These are phyloP conservation scores for Hylomyscus alleni DNA, from an alignment of 2,797 vertebrate genomes.

Conservation along the genomic window DNA sequence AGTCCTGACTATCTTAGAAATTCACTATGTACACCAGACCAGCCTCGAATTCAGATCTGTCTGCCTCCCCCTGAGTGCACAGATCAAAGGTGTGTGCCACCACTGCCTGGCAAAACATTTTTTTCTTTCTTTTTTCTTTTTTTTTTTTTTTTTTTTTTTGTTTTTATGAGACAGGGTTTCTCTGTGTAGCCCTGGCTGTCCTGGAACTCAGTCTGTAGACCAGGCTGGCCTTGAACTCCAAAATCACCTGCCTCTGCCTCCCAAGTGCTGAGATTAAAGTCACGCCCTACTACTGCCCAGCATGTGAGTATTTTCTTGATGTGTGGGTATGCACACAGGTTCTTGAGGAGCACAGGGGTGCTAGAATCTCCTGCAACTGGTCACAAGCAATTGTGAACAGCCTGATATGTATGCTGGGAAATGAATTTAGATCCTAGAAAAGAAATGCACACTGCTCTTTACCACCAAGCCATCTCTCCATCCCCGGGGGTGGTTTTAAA, in stretches of 20 bases:
- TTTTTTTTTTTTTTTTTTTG: too few relatives aligned
- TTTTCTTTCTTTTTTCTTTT: too few relatives aligned
- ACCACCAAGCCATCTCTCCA: not conserved
- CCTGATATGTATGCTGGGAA: not conserved
- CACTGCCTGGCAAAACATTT: too few relatives aligned
- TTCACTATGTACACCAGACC: not conserved
- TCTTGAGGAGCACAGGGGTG: not conserved
- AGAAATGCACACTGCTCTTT: not conserved
- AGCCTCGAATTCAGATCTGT: not conserved
- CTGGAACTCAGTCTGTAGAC: not conserved
- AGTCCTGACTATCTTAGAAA: not conserved
- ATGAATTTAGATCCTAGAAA: not conserved
- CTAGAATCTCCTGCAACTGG: not conserved
- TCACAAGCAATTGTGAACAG: not conserved
- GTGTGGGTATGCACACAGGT: not conserved
- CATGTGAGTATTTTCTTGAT: not conserved
- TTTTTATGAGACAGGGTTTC: not conserved
- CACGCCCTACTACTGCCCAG: too few relatives aligned
- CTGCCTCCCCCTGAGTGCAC: not conserved
- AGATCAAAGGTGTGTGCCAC: not conserved
- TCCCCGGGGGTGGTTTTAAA: conserved; percentile 14
- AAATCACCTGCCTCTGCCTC: too few relatives aligned
- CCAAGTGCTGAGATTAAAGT: too few relatives aligned
- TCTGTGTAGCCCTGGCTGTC: not conserved
- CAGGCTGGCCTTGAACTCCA: not conserved